A percentile compares a stretch with the other conserved stretches of the same genome.
Evolutionary conservation across 2,888 invertebrate genomes (phyloP).

Genomic region (Cryptocheilus praepositus): DNA sequence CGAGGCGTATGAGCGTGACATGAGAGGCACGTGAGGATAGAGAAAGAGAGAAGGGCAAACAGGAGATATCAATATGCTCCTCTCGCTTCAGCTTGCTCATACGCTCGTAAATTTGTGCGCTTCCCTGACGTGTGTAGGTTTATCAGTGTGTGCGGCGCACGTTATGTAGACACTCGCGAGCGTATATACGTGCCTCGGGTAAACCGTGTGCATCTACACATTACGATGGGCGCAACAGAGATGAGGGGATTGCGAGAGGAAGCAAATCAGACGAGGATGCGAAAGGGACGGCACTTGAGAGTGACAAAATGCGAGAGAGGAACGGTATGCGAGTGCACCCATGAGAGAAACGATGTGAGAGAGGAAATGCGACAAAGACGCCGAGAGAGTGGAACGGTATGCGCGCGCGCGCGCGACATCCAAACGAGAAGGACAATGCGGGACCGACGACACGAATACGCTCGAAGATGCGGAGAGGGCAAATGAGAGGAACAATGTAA

Average conservation of each 20-base stretch:
- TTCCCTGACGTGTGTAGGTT: not conserved
- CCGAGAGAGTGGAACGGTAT: no score
- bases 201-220: not conserved
- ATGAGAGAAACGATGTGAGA: not conserved
- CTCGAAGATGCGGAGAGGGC: no score
- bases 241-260: slow-evolving; percentile 18
- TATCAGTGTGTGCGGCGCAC: not conserved
- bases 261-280: slow-evolving; percentile 4
- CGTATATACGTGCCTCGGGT: not conserved
- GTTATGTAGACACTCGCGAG: no score
- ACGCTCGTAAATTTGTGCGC: not conserved
- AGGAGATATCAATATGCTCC: slow-evolving; percentile 3
- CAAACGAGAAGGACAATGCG: no score
- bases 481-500: no score
- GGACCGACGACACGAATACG: no score
- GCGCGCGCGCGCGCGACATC: no score
- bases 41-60: not conserved
- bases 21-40: not conserved
- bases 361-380: no score
- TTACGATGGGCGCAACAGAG: slow-evolving; percentile 11
- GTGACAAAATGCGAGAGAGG: slow-evolving; percentile 18
- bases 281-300: slow-evolving; percentile 20
- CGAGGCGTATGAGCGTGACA: not conserved
- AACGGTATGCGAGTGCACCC: slow-evolving; percentile 9
- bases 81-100: not conserved